Evolutionary conservation across 2,113 vertebrate species (phyloP), one percentile per base, ranked within the genome.

Genomic region (Naja naja): DNA sequence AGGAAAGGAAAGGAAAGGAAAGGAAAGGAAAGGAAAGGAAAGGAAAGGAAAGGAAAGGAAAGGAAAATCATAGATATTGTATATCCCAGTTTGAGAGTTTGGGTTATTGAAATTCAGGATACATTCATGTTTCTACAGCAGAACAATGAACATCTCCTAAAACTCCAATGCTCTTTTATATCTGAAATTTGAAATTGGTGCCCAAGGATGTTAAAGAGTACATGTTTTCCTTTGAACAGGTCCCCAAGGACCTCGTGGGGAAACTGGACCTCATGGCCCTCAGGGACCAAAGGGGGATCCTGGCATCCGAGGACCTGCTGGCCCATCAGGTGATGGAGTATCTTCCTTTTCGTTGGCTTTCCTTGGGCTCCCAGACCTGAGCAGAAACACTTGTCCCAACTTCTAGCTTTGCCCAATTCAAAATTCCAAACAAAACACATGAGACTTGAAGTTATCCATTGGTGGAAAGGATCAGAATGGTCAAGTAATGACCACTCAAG

Each of bases 231-330:
- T 90, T 86, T 74, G 52, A 87, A 9, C 85, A 97, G 97, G 95
- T 20, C 95, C 94, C 10, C 30, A 89, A 54, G 90, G 91, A 0
- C 53, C 49, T 69, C 39, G 64, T 16, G 93, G 96, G 85, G 91
- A 89, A 88, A 58, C 93, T 45, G 86, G 89, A 14, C 39, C 81
- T 56, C 85, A n/a, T 5, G 96, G 97, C 91, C 54, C 85, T 8
- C 93, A 89, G 54, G 96, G 97, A 0, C 2, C 54, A 5, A 0
- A 64, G 39, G 95, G 94, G 10, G 49, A 60, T 1, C 87, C 45
- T 91, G 97, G 97, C 85, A 90, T 96, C 2, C 96, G 94, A 55
- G 94, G 95, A 16, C 89, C 91, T 6, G 91, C 58, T 39, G 97
- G 95, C 18, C 92, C n/a, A 90, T 1, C 47, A 12, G 23, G 47